Evolutionary conservation across 2,888 invertebrate species (phyloP).

Genomic region (Dichetophora obliterata): DNA sequence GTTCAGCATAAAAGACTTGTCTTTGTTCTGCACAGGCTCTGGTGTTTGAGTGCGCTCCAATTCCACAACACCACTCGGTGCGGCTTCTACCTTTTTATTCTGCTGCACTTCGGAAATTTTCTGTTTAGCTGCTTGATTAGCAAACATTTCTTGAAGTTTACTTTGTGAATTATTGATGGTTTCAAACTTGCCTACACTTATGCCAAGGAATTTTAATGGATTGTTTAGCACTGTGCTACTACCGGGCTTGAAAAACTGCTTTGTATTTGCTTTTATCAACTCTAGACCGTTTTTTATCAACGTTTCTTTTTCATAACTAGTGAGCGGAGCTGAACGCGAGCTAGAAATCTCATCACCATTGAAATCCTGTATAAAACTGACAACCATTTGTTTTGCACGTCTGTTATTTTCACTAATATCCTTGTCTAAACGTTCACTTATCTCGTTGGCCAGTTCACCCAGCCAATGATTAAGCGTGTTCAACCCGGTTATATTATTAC

Average conservation of each 20-base stretch:
- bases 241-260: slow-evolving; percentile 62
- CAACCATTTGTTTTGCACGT: slow-evolving; percentile 81
- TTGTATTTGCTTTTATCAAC: slow-evolving; percentile 76
- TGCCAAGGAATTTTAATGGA: slow-evolving; percentile 78
- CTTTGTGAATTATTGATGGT: slow-evolving; percentile 72
- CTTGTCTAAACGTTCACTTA: slow-evolving; percentile 84
- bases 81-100: background rate
- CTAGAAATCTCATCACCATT: slow-evolving; percentile 74
- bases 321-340: slow-evolving; percentile 76
- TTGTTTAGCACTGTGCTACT: slow-evolving; percentile 67
- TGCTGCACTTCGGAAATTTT: slow-evolving; percentile 42
- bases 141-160: slow-evolving; percentile 75
- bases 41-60: background rate
- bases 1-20: background rate
- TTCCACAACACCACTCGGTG: background rate
- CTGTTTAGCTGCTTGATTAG: slow-evolving; percentile 64
- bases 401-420: slow-evolving; percentile 87
- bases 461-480: slow-evolving; percentile 85
- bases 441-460: slow-evolving; percentile 82
- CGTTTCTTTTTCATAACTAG: slow-evolving; percentile 76
- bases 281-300: slow-evolving; percentile 78
- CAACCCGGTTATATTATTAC: slow-evolving; percentile 77
- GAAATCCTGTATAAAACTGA: slow-evolving; percentile 76
- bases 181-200: slow-evolving; percentile 86
- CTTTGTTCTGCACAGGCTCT: background rate